Evolutionary conservation across 1,140 invertebrate species (phyloP).

Genomic region (Notospermus geniculatus): DNA sequence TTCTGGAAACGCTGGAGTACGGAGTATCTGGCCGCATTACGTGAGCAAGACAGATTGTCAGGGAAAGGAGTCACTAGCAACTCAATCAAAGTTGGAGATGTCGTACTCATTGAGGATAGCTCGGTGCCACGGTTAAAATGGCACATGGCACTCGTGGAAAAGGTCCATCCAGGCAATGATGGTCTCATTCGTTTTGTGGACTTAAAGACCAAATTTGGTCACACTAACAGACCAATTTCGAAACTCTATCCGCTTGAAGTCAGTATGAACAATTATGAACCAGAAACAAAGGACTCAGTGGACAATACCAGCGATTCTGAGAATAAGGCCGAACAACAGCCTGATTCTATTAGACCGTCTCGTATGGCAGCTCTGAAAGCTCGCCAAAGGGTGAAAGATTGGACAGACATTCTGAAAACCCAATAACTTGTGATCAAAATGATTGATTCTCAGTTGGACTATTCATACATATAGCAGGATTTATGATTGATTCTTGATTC

Average conservation of each 20-base stretch:
- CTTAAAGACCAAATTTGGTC: not conserved
- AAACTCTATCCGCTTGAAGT: conserved; percentile 1
- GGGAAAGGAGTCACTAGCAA: not conserved
- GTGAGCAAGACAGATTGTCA: not conserved
- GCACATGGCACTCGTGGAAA: not conserved
- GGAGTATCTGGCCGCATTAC: not conserved
- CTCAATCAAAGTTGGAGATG: not conserved
- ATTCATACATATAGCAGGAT: too few relatives aligned
- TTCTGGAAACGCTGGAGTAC: not conserved
- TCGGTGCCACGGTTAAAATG: not conserved
- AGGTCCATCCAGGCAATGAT: not conserved
- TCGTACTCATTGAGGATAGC: not conserved
- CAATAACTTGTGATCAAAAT: too few relatives aligned
- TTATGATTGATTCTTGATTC: too few relatives aligned
- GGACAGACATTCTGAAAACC: too few relatives aligned
- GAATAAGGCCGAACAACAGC: too few relatives aligned
- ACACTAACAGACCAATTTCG: not conserved
- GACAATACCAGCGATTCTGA: too few relatives aligned
- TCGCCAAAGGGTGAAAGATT: too few relatives aligned
- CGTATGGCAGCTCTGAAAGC: too few relatives aligned
- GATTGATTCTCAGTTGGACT: too few relatives aligned
- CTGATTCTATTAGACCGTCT: too few relatives aligned
- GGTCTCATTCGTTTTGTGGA: not conserved
- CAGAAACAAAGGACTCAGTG: too few relatives aligned
- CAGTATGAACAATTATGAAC: too few relatives aligned